Base-by-base conservation (phyloP, 2,888 invertebrate species). In the Smittia sp. region DNA sequence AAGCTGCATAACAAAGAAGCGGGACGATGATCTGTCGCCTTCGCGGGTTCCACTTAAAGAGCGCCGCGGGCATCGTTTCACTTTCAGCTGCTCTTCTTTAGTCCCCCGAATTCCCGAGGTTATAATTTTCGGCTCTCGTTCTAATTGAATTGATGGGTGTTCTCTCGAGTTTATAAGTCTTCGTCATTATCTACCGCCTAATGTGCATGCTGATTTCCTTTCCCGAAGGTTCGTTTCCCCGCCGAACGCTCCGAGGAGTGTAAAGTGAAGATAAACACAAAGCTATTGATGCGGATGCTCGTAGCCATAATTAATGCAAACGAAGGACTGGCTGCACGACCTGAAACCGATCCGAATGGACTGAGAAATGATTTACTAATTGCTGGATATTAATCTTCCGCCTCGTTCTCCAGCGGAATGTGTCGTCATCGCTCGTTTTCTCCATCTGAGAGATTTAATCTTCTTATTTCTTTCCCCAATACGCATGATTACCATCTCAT, bases 91-190 rank as follows among this genome's bases (percentile, higher is more conserved):
- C 7, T 1, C 63, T 24, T n/a, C n/a, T 15, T 54, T 54, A 6
- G n/a, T n/a, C n/a, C n/a, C n/a, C 52, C 25, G 63, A 27, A 27
- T 6, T 27, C 27, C 13, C 4, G 11, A 7, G 13, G 2, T 58
- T 58, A 63, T 24, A 63, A 63, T 63, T 27, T 9, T 63, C 25
- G 11, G 27, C 4, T 63, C 15, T 63, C n/a, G n/a, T 63, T 62
- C 22, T 63, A 27, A 63, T 63, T 63, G 39, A 69, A 54, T 69
- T 69, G 69, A 69, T 69, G 69, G 69, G 69, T 69, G 69, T 69
- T 69, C 69, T 69, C 41, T 27, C 24, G 2, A 11, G 11, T 41
- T 32, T 22, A 22, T 68, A 38, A 22, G 20, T 66, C 11, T 4
- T 39, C 18, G 25, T 66, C 66, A 66, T 66, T 66, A 66, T 66